Base-by-base conservation (phyloP, 2,113 vertebrate species). In the Asarcornis scutulata region DNA sequence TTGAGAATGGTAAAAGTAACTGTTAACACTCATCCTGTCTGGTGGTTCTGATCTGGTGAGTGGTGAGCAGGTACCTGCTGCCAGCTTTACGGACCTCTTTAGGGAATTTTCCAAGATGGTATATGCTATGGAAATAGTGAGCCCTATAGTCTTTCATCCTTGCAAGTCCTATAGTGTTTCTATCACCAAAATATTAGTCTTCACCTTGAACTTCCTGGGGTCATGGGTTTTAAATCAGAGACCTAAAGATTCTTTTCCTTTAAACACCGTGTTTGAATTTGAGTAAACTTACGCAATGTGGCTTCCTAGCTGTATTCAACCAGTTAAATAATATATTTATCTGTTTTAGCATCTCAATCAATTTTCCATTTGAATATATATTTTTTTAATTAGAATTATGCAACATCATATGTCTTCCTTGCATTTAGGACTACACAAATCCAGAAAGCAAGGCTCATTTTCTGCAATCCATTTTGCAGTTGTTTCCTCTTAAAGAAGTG, bases 391-490 rank as follows among this genome's bases (percentile, higher is more conserved):
- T 93, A 92, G 55, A 86, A 88, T 63, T 83, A 27, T 3, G 3
- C 64, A 83, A 36, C 1, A 6, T 81, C 7, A 20, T 89, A 25
- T 36, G 32, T 94, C 42, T 44, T 87, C 62, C 77, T 77, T 92
- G 52, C 42, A 25, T 91, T 88, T 89, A 86, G 69, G 48, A 83
- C 71, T 81, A 34, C 92, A 78, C 94, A 91, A 80, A 78, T 77
- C 40, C 50, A 81, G 69, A 86, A 84, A 93, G 32, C 3, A 7
- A 59, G 90, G 26, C 34, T 79, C 2, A 53, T 83, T 88, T 95
- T 73, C 36, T 87, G 82, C 14, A 46, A 55, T 89, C 72, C 23
- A 16, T 89, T 96, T 77, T 77, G 22, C 48, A 93, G 36, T 73
- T 46, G 38, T 87, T 87, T 75, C 9, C 64, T 81, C 25, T 42